A percentile compares a stretch with the other conserved stretches of the same genome.
Evolutionary conservation across 1,140 invertebrate species (phyloP).

Genomic region (Paraescarpia echinospica): DNA sequence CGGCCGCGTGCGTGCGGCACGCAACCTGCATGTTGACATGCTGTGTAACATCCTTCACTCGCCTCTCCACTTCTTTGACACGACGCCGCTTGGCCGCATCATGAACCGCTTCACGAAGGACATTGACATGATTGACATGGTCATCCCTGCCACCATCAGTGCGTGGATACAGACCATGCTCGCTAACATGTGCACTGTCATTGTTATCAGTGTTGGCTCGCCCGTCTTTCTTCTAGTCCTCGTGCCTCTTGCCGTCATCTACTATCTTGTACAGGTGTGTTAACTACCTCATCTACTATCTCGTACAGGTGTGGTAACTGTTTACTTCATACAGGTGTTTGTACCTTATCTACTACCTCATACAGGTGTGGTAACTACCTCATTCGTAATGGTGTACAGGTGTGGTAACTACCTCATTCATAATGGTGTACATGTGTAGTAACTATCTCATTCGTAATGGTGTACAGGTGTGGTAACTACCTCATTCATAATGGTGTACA

Average conservation of each 20-base stretch:
- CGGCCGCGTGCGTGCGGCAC: constrained; percentile 21
- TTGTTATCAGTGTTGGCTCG: constrained; percentile 28
- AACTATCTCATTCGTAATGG: no score
- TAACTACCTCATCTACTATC: background rate
- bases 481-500: no score
- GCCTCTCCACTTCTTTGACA: constrained; percentile 73
- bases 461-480: no score
- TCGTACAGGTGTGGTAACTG: background rate
- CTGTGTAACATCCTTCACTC: constrained; percentile 64
- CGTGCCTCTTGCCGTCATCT: constrained; percentile 22
- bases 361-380: constrained; percentile 29
- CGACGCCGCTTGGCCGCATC: constrained; percentile 60
- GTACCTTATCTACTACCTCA: constrained; percentile 24
- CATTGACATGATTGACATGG: constrained; percentile 60
- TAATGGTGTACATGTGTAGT: no score
- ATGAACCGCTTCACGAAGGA: constrained; percentile 69
- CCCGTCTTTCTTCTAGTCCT: constrained; percentile 24
- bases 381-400: no score
- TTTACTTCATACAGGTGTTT: constrained; percentile 6
- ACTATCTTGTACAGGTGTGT: constrained; percentile 30
- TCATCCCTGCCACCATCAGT: constrained; percentile 46
- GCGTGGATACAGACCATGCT: constrained; percentile 17
- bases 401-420: no score
- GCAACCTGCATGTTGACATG: constrained; percentile 27
- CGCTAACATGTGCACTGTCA: constrained; percentile 21